These are phyloP conservation scores for Hirtodrosophila histrioides DNA, from an alignment of 2,888 invertebrate genomes.

Conservation along the genomic window DNA sequence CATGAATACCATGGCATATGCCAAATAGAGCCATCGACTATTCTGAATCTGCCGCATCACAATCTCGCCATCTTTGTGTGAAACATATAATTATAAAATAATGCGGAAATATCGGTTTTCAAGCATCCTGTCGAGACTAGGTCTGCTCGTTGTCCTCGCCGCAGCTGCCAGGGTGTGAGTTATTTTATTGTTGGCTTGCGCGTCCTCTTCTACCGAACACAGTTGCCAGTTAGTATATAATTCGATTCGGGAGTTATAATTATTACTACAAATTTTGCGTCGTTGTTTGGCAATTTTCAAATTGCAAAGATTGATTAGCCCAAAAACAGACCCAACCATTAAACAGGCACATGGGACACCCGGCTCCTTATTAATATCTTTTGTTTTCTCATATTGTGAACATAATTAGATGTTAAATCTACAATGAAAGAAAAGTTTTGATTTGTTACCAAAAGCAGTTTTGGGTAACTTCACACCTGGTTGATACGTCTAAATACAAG, in stretches of 20 bases:
- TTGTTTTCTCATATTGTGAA: too few relatives aligned
- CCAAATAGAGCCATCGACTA: constrained; percentile 12
- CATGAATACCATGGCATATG: constrained; percentile 38
- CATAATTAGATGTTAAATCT: too few relatives aligned
- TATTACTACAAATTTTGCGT: constrained; percentile 18
- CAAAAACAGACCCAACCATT: too few relatives aligned
- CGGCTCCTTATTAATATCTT: too few relatives aligned
- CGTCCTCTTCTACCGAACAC: neutral
- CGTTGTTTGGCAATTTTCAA: constrained; percentile 1
- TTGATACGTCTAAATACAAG: too few relatives aligned
- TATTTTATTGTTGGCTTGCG: constrained; percentile 4
- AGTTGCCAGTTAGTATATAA: constrained; percentile 30
- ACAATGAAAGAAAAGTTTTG: too few relatives aligned
- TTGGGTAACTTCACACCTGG: too few relatives aligned
- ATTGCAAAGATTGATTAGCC: neutral
- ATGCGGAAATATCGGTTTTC: constrained; percentile 72
- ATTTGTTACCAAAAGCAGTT: too few relatives aligned
- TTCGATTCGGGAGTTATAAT: constrained; percentile 24
- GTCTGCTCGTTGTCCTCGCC: constrained; percentile 1
- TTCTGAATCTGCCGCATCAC: constrained; percentile 29
- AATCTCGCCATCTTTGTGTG: constrained; percentile 42
- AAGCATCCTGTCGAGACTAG: constrained; percentile 63
- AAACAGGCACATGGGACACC: too few relatives aligned
- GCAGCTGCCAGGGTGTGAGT: constrained; percentile 36
- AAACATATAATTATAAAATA: constrained; percentile 67